Conservation (phyloP, 2,888 invertebrate genomes). For the Neoitamus cyanurus region DNA sequence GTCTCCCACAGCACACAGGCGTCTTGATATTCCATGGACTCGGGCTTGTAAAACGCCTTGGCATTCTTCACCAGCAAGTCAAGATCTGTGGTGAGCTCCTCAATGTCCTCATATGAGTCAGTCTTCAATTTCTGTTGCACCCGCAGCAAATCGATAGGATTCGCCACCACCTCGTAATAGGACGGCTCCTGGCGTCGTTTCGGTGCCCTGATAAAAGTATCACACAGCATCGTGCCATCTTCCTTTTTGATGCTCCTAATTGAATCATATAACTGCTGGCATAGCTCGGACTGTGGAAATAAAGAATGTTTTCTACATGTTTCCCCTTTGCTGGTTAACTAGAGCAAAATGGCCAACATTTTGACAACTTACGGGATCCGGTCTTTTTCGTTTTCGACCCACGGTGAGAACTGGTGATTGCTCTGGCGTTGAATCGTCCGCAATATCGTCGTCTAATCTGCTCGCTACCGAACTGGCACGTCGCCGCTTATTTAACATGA, state of each 20-base stretch:
- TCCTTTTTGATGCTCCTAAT: constrained; percentile 91
- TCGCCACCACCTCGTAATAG: constrained; percentile 91
- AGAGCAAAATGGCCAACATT: background rate
- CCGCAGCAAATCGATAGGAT: constrained; percentile 92
- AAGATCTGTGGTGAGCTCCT: constrained; percentile 90
- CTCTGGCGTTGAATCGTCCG: constrained; percentile 72
- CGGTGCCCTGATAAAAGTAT: constrained; percentile 93
- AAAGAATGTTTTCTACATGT: background rate
- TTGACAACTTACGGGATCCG: constrained; percentile 74
- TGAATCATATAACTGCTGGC: constrained; percentile 92
- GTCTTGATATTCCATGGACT: constrained; percentile 87
- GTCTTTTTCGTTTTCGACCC: constrained; percentile 75
- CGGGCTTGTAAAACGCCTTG: constrained; percentile 92
- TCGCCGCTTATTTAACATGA: constrained; percentile 80
- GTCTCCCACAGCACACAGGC: constrained; percentile 90
- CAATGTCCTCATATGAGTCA: constrained; percentile 94
- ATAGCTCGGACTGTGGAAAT: constrained; percentile 77
- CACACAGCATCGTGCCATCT: constrained; percentile 90
- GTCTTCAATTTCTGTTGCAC: constrained; percentile 97
- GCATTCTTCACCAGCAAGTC: constrained; percentile 94
- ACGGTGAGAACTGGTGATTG: constrained; percentile 64
- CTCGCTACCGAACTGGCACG: constrained; percentile 87
- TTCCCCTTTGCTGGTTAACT: constrained; percentile 16
- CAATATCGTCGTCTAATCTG: constrained; percentile 77
- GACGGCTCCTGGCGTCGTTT: constrained; percentile 92